Conservation (phyloP, 2,113 vertebrate genomes). For the Nematolebias whitei region DNA sequence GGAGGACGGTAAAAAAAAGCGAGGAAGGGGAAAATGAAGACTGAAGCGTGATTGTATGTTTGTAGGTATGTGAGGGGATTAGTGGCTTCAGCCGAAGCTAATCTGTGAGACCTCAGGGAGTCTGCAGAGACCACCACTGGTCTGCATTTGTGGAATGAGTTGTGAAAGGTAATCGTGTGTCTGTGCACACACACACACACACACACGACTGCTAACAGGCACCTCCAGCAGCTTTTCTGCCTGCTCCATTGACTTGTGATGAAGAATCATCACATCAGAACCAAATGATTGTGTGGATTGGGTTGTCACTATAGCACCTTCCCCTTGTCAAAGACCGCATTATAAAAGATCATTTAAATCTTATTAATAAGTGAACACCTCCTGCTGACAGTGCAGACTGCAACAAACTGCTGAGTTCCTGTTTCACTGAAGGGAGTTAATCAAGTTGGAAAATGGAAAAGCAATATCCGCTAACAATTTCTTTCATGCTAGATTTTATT, state of each 20-base stretch:
- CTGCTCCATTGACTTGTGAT: conserved; percentile 53
- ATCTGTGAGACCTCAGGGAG: conserved; percentile 72
- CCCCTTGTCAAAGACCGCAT: conserved; percentile 1
- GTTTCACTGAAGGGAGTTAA: not conserved
- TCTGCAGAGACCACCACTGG: conserved; percentile 60
- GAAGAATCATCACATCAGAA: conserved; percentile 50
- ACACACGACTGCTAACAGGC: conserved; percentile 22
- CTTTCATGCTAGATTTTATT: not conserved
- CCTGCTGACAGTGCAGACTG: conserved; percentile 6
- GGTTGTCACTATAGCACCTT: conserved; percentile 1
- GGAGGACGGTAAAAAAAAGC: not conserved
- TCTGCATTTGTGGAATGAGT: conserved; percentile 53
- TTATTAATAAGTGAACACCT: not conserved
- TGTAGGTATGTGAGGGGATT: conserved; percentile 68
- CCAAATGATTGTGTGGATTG: conserved; percentile 15
- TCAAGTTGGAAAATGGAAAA: not conserved
- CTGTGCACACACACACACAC: no score
- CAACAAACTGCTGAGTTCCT: not conserved
- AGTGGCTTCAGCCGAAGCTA: conserved; percentile 66
- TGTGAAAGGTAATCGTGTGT: conserved; percentile 22
- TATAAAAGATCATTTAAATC: no score
- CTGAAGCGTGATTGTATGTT: conserved; percentile 34
- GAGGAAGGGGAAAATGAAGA: not conserved
- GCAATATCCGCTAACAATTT: not conserved
- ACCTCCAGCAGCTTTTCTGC: conserved; percentile 26